Base-by-base conservation (phyloP, 2,888 invertebrate species). In the Caenorhabditis japonica region DNA sequence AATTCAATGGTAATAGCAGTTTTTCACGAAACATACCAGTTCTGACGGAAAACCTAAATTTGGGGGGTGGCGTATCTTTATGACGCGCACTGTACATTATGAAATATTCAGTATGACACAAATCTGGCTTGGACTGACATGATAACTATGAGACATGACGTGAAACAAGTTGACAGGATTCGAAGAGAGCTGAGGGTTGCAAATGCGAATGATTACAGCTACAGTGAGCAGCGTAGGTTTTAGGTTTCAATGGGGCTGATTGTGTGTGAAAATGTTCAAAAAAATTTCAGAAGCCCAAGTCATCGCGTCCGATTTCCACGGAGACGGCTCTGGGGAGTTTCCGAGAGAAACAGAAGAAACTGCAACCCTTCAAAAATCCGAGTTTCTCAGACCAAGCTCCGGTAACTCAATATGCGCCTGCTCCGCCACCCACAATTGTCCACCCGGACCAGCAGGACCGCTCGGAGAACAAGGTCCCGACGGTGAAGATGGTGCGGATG, bases 401-500 rank as follows among this genome's bases (percentile, higher is more conserved):
- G 51, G 39, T 3, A 56, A 61, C 1, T 44, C 17, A 19, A n/a
- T n/a, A n/a, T 62, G 61, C 38, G 19, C 70, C 1, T 72, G 58
- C 43, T 66, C 51, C 33, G 17, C 36, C 0, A 43, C 55, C 12
- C 47, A 47, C 13, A 27, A 30, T 5, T 77, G 77, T 34, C 66
- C 70, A 7, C 15, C 73, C 19, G 79, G 79, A 25, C 75, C 75
- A 19, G 25, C 75, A 10, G 79, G 79, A 5, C 70, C 62, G 7
- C 13, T 62, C 1, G 79, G 79, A 43, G 72, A 66, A 1, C 69
- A 61, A 38, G 79, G 79, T 59, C 17, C 21, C 2, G 77, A 77
- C 33, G 79, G 79, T 13, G 47, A 59, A 1, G 74, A 77, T 36
- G 77, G 77, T 17, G 38, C 59, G 0, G 73, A 73, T 51, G 77